Percentiles rank a stretch among this genome's conserved stretches.
Conservation (phyloP, 2,888 invertebrate genomes). For the Portevinia maculata region DNA sequence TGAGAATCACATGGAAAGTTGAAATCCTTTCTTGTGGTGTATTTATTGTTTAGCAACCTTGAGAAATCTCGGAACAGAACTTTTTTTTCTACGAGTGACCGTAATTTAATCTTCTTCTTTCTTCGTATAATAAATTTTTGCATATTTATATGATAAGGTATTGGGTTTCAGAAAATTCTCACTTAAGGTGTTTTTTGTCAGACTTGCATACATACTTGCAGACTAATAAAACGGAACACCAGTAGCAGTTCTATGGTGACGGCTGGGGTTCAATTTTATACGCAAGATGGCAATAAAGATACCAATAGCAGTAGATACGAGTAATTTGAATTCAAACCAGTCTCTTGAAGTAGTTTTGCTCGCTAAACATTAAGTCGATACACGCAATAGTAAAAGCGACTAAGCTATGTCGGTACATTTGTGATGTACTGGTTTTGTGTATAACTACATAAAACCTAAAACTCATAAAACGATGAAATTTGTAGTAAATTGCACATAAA, state of each 20-base stretch:
- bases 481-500: background rate
- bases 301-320: background rate
- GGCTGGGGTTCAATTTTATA: conserved; percentile 12
- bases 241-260: conserved; percentile 37
- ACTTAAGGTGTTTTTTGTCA: conserved; percentile 41
- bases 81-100: conserved; percentile 32
- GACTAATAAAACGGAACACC: conserved; percentile 31
- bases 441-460: background rate
- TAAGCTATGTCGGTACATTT: conserved; percentile 9
- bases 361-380: background rate
- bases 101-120: conserved; percentile 59
- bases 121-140: conserved; percentile 42
- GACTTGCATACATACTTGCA: conserved; percentile 5
- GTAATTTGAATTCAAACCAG: conserved; percentile 1
- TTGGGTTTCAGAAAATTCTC: conserved; percentile 60
- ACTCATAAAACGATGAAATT: background rate
- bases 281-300: conserved; percentile 37
- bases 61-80: background rate
- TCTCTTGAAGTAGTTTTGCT: background rate
- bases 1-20: conserved; percentile 12
- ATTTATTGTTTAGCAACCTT: background rate
- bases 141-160: conserved; percentile 37
- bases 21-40: conserved; percentile 9
- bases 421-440: conserved; percentile 11
- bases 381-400: background rate